Evolutionary conservation across 2,888 invertebrate genomes (phyloP).

Genomic region (Drosophila putrida): DNA sequence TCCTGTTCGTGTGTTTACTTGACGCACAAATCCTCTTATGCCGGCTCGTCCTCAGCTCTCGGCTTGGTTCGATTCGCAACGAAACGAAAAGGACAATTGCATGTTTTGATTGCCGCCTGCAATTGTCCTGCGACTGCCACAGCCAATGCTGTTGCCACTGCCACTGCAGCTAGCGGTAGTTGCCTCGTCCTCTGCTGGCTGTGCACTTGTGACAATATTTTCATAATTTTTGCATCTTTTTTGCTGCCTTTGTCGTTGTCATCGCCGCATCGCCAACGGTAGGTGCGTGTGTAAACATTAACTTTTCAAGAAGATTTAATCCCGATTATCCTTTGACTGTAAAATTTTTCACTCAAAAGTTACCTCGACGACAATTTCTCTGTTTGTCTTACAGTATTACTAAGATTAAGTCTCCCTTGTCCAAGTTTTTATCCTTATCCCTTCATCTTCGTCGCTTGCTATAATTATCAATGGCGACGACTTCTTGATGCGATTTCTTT

Average conservation of each 20-base stretch:
- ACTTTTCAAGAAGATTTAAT: constrained; percentile 85
- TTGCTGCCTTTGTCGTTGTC: constrained; percentile 48
- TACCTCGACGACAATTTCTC: constrained; percentile 42
- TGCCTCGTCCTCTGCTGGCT: constrained; percentile 31
- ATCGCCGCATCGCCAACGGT: constrained; percentile 74
- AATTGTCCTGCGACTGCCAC: constrained; percentile 71
- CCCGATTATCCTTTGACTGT: constrained; percentile 85
- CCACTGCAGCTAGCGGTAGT: constrained; percentile 5
- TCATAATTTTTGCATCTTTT: constrained; percentile 82
- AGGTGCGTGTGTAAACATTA: constrained; percentile 85
- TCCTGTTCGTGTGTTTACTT: constrained; percentile 75
- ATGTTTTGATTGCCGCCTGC: constrained; percentile 82
- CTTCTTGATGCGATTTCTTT: constrained; percentile 84
- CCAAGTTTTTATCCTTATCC: constrained; percentile 25
- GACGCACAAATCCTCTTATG: constrained; percentile 79
- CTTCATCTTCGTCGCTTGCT: constrained; percentile 24
- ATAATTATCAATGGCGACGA: constrained; percentile 81
- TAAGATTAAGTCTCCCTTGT: constrained; percentile 48
- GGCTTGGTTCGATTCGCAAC: constrained; percentile 64
- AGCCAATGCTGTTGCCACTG: constrained; percentile 26
- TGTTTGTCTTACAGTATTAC: constrained; percentile 69
- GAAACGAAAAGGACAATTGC: constrained; percentile 76
- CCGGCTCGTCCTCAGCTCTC: constrained; percentile 57
- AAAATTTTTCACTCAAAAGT: constrained; percentile 76
- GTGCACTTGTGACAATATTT: constrained; percentile 84